A percentile compares a stretch with the other conserved stretches of the same genome.
phyloP scores from a whole-genome alignment of 2,797 vertebrate species.

The Melopsittacus undulatus region DNA sequence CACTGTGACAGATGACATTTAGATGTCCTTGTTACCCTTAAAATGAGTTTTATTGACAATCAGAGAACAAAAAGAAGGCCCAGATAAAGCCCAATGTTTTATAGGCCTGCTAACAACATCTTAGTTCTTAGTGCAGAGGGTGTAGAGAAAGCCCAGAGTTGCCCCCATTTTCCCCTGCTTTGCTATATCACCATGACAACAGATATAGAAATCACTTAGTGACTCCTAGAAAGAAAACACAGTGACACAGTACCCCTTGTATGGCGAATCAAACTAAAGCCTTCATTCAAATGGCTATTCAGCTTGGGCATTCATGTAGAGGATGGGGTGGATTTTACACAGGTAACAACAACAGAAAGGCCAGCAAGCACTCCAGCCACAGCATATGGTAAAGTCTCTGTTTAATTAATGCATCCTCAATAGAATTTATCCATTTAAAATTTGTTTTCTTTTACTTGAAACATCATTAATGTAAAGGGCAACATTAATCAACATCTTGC shows the following conservation, averaged over 20 bases:
- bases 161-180: conserved; percentile 92
- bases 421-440: conserved; percentile 88
- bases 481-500: conserved; percentile 85
- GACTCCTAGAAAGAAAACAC: conserved; percentile 93
- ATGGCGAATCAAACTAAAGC: conserved; percentile 90
- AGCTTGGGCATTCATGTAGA: conserved; percentile 90
- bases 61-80: conserved; percentile 85
- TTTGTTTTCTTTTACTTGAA: conserved; percentile 87
- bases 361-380: conserved; percentile 82
- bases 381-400: conserved; percentile 83
- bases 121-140: conserved; percentile 81
- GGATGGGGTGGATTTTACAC: conserved; percentile 90
- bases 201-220: conserved; percentile 99
- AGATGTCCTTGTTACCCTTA: conserved; percentile 88
- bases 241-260: conserved; percentile 95
- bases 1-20: conserved; percentile 91
- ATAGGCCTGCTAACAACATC: conserved; percentile 88
- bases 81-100: conserved; percentile 86
- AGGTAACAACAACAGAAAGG: conserved; percentile 86
- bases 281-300: conserved; percentile 90
- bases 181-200: conserved; percentile 96
- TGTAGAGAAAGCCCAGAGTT: conserved; percentile 92
- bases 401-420: conserved; percentile 86
- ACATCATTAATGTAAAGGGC: conserved; percentile 86
- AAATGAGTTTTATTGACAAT: conserved; percentile 92